Evolutionary conservation across 1,140 invertebrate genomes (phyloP).

Genomic region (Neodiprion fabricii): DNA sequence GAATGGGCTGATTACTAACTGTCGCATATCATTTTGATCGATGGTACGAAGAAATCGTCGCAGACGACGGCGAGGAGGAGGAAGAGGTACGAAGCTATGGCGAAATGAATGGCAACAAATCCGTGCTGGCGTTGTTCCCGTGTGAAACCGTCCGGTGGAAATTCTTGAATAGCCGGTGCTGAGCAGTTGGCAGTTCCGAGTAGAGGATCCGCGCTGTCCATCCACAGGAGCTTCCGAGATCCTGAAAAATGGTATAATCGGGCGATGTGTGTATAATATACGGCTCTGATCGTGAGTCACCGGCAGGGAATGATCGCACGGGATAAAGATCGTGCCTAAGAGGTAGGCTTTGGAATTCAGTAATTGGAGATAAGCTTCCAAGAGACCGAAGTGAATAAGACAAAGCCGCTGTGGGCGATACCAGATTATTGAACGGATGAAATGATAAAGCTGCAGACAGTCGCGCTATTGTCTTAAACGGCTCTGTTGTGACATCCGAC

Average conservation of each 20-base stretch:
- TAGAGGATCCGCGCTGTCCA: background rate
- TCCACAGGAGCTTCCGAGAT: constrained; percentile 48
- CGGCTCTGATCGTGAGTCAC: background rate
- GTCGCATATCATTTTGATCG: constrained; percentile 66
- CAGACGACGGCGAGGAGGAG: constrained; percentile 66
- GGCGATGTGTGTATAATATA: background rate
- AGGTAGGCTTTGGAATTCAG: background rate
- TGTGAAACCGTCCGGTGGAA: constrained; percentile 64
- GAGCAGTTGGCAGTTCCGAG: constrained; percentile 56
- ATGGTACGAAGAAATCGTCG: constrained; percentile 68
- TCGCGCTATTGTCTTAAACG: constrained; percentile 2
- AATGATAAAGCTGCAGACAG: background rate
- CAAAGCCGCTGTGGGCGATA: background rate
- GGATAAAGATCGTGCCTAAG: background rate
- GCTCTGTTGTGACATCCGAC: background rate
- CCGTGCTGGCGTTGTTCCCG: constrained; percentile 56
- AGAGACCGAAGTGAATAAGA: too few relatives aligned
- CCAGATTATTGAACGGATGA: background rate
- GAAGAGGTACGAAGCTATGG: constrained; percentile 66
- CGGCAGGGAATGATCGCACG: background rate
- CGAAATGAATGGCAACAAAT: constrained; percentile 63
- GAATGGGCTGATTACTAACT: constrained; percentile 51
- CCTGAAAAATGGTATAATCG: constrained; percentile 23
- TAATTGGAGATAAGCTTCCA: background rate
- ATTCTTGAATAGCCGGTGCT: constrained; percentile 61